phyloP scores from a whole-genome alignment of 2,797 vertebrate genomes.

The Lepidocolaptes lacrymiger region DNA sequence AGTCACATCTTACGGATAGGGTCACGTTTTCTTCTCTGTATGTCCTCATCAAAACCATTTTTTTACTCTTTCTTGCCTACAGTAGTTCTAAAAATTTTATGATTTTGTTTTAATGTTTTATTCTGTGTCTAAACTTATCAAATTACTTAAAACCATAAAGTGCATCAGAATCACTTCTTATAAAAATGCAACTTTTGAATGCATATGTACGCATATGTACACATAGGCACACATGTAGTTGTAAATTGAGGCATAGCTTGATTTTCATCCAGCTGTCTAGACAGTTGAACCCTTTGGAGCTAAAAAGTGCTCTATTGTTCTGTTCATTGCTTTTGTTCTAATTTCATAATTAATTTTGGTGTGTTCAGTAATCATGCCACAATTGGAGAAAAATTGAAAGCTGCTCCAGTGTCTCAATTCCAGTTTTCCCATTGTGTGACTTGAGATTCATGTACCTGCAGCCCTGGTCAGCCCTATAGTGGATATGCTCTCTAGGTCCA shows the following conservation, averaged over 20 bases:
- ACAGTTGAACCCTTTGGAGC: not conserved
- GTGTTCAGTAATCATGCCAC: not conserved
- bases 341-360: not conserved
- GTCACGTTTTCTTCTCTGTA: not conserved
- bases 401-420: not conserved
- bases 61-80: not conserved
- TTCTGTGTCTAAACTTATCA: not conserved
- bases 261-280: not conserved
- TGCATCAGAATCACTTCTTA: not conserved
- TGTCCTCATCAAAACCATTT: not conserved
- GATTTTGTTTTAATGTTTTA: not conserved
- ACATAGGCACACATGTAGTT: not conserved
- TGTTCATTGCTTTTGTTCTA: not conserved
- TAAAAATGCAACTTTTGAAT: not conserved
- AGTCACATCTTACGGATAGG: not conserved
- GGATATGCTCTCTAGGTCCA: not conserved
- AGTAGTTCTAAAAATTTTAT: not conserved
- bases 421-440: fast-evolving
- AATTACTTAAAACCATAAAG: not conserved
- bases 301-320: not conserved
- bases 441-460: fast-evolving
- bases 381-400: not conserved
- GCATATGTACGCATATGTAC: not conserved
- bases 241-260: not conserved
- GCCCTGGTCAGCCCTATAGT: not conserved